Base-by-base conservation (phyloP, 2,797 vertebrate species). In the Melanotaenia nigrans region DNA sequence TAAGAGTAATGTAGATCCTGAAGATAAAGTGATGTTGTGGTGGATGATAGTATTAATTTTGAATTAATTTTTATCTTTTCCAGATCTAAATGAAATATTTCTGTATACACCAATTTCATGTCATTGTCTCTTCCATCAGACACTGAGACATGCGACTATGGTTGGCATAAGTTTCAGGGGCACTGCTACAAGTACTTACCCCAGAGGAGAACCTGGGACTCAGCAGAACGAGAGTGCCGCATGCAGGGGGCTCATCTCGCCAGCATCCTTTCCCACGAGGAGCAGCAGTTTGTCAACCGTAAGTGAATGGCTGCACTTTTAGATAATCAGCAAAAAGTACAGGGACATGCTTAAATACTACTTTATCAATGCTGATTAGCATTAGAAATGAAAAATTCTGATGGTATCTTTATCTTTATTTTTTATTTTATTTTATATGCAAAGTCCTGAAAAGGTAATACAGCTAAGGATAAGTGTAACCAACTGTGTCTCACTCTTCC, bases 141-240 rank as follows among this genome's bases (percentile, higher is more conserved):
- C 84, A 98, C 96, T 0, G 96, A 99, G 90, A 94, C 87, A 0
- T 99, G 98, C 86, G 96, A 94, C 85, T 97, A 98, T 0, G 96
- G 98, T 70, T 99, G 98, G 98, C 97, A 99, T 87, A 99, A 99
- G 81, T 99, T 99, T 87, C 98, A 99, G 83, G 97, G 98, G 18
- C 97, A 99, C 69, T 99, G 98, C 92, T 99, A 99, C 92, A 98
- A 95, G 83, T 97, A 98, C 90, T 96, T 96, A 11, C 96, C 96
- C 2, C 94, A 96, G 22, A 95, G 98, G 5, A 96, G 95, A 71
- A 96, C 94, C 0, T 99, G 98, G 98, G 98, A 99, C 32, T 94
- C 96, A 0, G 98, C 98, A 0, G 98, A 99, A 81, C 90, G 96
- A 78, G 98, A 99, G 33, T 99, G 98, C 47, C 97, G 98, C 7